Evolutionary conservation across 2,113 vertebrate species (phyloP).

Genomic region (Equus przewalskii): DNA sequence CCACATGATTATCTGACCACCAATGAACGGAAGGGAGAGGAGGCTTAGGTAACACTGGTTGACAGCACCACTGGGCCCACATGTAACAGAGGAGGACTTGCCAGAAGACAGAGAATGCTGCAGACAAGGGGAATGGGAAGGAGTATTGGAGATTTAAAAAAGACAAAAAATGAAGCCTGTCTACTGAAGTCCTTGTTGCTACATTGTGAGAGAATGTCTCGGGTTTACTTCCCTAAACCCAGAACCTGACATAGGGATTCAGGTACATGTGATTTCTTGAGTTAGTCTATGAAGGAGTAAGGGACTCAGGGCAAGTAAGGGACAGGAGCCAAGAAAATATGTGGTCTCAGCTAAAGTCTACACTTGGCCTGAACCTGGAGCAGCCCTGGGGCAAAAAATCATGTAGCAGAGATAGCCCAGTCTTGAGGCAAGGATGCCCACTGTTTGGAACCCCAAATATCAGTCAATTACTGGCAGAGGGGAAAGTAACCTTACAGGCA

Average conservation of each 20-base stretch:
- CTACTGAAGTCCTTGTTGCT: neutral
- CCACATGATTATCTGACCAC: neutral
- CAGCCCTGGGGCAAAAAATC: neutral
- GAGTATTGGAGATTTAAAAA: neutral
- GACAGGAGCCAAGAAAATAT: constrained; percentile 16
- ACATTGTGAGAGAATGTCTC: neutral
- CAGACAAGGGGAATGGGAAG: neutral
- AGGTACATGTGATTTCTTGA: neutral
- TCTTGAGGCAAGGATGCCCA: neutral
- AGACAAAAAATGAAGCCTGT: neutral
- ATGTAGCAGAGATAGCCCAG: neutral
- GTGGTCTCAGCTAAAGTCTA: neutral
- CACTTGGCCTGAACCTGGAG: neutral
- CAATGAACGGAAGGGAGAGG: neutral
- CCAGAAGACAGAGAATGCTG: neutral
- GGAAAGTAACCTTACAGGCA: neutral
- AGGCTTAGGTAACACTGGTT: neutral
- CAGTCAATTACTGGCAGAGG: neutral
- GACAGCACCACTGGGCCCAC: neutral
- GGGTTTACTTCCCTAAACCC: neutral
- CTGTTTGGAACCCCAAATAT: neutral
- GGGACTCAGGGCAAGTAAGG: neutral
- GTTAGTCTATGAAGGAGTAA: neutral
- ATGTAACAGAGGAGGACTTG: neutral
- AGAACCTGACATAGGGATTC: neutral